A percentile compares a stretch with the other conserved stretches of the same genome.
phyloP scores from a whole-genome alignment of 2,888 invertebrate genomes.

The Brassicogethes aeneus region DNA sequence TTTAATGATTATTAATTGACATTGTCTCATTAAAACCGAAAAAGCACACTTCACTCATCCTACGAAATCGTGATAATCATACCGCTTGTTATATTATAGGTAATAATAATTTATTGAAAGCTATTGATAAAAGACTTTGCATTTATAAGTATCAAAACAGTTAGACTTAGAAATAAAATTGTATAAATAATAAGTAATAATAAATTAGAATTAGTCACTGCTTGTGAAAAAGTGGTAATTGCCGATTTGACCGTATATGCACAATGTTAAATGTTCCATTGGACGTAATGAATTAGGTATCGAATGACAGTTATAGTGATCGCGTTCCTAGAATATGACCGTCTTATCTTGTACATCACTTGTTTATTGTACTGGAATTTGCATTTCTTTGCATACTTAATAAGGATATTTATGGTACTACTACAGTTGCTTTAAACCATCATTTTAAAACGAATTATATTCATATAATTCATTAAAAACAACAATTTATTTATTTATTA shows the following conservation, averaged over 20 bases:
- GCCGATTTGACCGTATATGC: slow-evolving; percentile 29
- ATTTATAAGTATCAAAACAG: too few species aligned
- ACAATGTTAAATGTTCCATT: slow-evolving; percentile 19
- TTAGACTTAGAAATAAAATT: slow-evolving; percentile 6
- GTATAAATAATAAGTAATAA: slow-evolving; percentile 14
- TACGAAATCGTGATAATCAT: too few species aligned
- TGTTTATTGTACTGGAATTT: slow-evolving; percentile 28
- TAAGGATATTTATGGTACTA: background rate
- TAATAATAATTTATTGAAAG: too few species aligned
- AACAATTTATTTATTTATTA: too few species aligned
- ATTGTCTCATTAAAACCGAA: too few species aligned
- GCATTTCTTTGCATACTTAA: slow-evolving; percentile 23
- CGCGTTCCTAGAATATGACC: slow-evolving; percentile 30
- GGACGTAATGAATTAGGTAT: slow-evolving; percentile 33
- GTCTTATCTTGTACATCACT: slow-evolving; percentile 29
- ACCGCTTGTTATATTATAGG: too few species aligned
- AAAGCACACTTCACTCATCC: too few species aligned
- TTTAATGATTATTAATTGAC: too few species aligned
- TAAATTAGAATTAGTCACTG: slow-evolving; percentile 13
- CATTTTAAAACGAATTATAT: too few species aligned
- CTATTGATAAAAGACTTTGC: too few species aligned
- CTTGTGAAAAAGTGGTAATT: slow-evolving; percentile 28
- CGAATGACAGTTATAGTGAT: slow-evolving; percentile 32
- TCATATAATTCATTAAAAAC: too few species aligned
- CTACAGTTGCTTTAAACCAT: too few species aligned